Evolutionary conservation across 2,888 invertebrate species (phyloP).

Genomic region (Conus canariensis): DNA sequence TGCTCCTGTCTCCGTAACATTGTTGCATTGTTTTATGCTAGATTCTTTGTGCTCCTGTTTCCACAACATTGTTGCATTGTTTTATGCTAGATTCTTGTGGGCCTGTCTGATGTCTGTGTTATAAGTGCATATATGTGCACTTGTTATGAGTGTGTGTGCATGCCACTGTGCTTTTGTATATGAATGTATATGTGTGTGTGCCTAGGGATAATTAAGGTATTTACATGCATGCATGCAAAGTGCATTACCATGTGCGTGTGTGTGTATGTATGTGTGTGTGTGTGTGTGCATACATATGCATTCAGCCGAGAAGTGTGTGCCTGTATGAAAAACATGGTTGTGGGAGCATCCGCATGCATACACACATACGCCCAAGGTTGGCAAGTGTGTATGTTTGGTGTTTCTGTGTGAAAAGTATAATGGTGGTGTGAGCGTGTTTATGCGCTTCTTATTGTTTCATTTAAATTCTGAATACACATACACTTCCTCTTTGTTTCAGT

Average conservation of each 20-base stretch:
- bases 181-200: not conserved
- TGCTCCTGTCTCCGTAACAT: not conserved
- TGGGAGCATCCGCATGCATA: not conserved
- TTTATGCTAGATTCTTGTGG: not conserved
- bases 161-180: no score
- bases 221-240: not conserved
- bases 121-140: not conserved
- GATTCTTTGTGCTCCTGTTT: not conserved
- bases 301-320: no score
- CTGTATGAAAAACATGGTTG: not conserved
- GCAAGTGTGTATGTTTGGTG: not conserved
- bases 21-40: not conserved
- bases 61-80: not conserved
- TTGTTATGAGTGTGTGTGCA: not conserved
- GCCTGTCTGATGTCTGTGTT: not conserved
- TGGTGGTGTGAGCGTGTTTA: no score
- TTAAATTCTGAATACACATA: no score
- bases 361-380: not conserved
- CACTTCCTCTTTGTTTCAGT: constrained; percentile 14
- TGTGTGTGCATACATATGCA: not conserved
- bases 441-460: no score
- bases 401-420: no score
- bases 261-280: not conserved
- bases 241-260: not conserved
- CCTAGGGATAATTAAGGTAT: not conserved